phyloP scores from a whole-genome alignment of 1,140 invertebrate genomes.

The Sitophilus oryzae region DNA sequence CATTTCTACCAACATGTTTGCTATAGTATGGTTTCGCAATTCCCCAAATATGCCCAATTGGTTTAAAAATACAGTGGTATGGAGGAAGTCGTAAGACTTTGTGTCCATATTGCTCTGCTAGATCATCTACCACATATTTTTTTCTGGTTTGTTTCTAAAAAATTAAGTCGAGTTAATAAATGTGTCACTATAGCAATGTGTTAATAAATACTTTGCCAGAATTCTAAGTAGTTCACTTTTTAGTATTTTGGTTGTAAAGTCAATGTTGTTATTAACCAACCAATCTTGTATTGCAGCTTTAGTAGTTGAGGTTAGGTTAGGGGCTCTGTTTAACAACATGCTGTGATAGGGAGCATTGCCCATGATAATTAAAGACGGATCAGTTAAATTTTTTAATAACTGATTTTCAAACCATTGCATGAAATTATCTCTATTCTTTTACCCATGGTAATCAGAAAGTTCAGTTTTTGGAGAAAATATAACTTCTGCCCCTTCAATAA shows the following conservation, averaged over 20 bases:
- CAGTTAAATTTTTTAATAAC: not conserved
- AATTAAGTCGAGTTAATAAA: no score
- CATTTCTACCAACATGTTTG: slow-evolving; percentile 11
- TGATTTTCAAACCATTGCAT: not conserved
- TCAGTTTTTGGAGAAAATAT: slow-evolving; percentile 1
- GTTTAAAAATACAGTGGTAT: slow-evolving; percentile 40
- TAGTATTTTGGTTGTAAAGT: no score
- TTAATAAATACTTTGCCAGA: no score
- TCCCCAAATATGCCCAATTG: slow-evolving; percentile 42
- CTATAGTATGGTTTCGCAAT: slow-evolving; percentile 31
- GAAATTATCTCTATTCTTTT: not conserved
- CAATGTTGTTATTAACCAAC: no score
- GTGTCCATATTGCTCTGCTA: no score
- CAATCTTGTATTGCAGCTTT: no score
- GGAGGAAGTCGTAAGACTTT: slow-evolving; percentile 38
- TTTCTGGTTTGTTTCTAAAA: no score
- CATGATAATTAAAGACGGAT: not conserved
- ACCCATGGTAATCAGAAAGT: not conserved
- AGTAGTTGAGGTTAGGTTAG: not conserved
- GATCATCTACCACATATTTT: no score
- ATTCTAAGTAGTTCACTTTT: no score
- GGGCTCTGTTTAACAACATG: not conserved
- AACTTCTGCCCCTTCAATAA: not conserved
- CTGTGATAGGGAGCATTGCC: slow-evolving; percentile 1
- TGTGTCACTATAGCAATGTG: no score